Evolutionary conservation across 2,888 invertebrate species (phyloP), one percentile per base, ranked within the genome.

Genomic region (Hemistola chrysoprasaria): DNA sequence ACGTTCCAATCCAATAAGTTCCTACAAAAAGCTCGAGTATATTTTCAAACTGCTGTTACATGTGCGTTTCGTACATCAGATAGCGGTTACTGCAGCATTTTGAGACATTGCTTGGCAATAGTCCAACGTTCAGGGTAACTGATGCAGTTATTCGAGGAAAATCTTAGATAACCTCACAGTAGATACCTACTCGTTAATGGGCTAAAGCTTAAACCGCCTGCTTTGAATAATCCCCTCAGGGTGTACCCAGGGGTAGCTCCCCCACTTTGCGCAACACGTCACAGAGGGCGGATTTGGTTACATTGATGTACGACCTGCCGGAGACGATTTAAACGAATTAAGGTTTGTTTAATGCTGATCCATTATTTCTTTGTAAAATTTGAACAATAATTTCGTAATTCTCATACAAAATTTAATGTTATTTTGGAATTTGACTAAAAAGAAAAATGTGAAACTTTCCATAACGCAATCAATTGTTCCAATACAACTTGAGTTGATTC

Each of bases 181-280:
- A 65, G 65, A 69, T 67, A n/a, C n/a, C n/a, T n/a, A 62, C 62
- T 59, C 66, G 69, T 71, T 75, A 78, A 75, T 69, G 65, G 65
- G 47, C 39, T 55, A 71, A 60, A 59, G 67, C 59, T 74, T 78
- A 78, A 74, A 71, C 71, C 29, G 22, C 58, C 65, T 70, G 68
- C 70, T 78, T 73, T 73, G 73, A 77, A 78, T 80, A 73, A 71
- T 66, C 63, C 56, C 49, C 61, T 39, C 50, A 22, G 38, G 43
- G 26, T 37, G 38, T 22, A 34, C 20, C 22, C 16, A 47, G 63
- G 56, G 62, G 62, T 44, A 52, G 52, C 53, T 59, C 58, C 55
- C 49, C 53, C 41, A 46, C 36, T 43, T 51, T 35, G 47, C 40
- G 37, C 50, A 48, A 59, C 65, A 61, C n/a, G n/a, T n/a, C n/a